A percentile compares a stretch with the other conserved stretches of the same genome.
Conservation (phyloP, 2,888 invertebrate genomes). For the Heliconius ismenius region DNA sequence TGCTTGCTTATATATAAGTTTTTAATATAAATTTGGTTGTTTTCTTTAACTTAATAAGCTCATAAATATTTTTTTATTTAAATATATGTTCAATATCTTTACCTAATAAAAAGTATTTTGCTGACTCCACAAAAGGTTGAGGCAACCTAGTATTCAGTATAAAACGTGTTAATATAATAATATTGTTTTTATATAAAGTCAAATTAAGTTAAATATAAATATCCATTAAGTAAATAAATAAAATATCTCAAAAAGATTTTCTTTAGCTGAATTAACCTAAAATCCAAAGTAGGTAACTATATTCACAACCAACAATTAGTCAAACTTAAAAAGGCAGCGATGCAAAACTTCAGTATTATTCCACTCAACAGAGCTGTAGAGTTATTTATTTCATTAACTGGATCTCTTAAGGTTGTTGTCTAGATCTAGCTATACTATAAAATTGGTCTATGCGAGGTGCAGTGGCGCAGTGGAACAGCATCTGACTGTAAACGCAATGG, state of each 20-base stretch:
- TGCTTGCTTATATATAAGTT: too few species aligned
- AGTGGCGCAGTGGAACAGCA: too few species aligned
- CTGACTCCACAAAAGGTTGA: too few species aligned
- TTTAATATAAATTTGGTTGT: too few species aligned
- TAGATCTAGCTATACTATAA: slow-evolving; percentile 8
- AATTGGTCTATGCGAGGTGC: too few species aligned
- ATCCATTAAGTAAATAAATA: background rate
- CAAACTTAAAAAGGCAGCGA: slow-evolving; percentile 45
- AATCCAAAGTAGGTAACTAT: background rate
- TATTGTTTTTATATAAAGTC: too few species aligned
- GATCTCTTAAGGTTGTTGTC: slow-evolving; percentile 4
- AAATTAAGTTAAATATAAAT: too few species aligned
- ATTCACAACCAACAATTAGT: slow-evolving; percentile 38
- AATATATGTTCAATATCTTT: background rate
- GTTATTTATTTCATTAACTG: slow-evolving; percentile 46
- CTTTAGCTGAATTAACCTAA: background rate
- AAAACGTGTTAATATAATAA: too few species aligned
- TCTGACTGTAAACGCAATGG: background rate
- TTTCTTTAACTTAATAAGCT: too few species aligned
- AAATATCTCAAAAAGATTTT: background rate
- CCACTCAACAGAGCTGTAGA: slow-evolving; percentile 37
- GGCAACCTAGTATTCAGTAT: too few species aligned
- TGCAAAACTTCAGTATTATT: slow-evolving; percentile 46
- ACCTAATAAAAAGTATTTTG: too few species aligned
- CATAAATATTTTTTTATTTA: too few species aligned